Conservation (phyloP, 2,888 invertebrate genomes). For the Vesta saturnalis region DNA sequence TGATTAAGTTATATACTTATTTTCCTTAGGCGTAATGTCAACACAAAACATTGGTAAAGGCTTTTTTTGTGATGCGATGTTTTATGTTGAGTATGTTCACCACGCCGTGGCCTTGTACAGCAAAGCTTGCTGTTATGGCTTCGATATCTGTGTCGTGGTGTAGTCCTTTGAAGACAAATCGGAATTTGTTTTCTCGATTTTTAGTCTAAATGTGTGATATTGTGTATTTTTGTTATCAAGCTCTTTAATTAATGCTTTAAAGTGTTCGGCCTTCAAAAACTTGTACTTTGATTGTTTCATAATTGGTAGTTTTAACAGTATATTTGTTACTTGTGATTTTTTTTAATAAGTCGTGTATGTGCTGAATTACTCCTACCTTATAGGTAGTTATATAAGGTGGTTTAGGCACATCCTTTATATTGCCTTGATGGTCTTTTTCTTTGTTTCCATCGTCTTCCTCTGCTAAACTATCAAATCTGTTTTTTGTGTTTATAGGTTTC, state of each 20-base stretch:
- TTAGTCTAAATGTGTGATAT: background rate
- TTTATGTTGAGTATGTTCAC: background rate
- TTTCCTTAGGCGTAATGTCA: background rate
- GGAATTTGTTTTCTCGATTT: too few species aligned
- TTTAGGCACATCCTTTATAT: too few species aligned
- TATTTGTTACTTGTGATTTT: background rate
- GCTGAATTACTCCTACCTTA: background rate
- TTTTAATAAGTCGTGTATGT: background rate
- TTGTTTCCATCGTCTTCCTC: background rate
- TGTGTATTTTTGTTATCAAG: too few species aligned
- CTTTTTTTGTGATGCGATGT: background rate
- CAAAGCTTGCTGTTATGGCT: background rate
- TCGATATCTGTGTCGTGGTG: background rate
- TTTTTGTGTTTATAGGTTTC: too few species aligned
- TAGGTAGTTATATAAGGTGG: too few species aligned
- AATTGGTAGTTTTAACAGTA: too few species aligned
- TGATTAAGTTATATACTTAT: background rate
- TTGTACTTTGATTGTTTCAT: background rate
- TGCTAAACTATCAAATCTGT: too few species aligned
- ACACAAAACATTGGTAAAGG: background rate
- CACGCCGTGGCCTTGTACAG: background rate
- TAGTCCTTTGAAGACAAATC: background rate
- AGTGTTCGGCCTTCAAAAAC: background rate
- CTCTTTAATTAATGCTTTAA: too few species aligned
- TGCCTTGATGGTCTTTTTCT: too few species aligned